These are phyloP conservation scores for Hyppa rectilinea DNA, from an alignment of 2,888 invertebrate species.

Conservation along the genomic window DNA sequence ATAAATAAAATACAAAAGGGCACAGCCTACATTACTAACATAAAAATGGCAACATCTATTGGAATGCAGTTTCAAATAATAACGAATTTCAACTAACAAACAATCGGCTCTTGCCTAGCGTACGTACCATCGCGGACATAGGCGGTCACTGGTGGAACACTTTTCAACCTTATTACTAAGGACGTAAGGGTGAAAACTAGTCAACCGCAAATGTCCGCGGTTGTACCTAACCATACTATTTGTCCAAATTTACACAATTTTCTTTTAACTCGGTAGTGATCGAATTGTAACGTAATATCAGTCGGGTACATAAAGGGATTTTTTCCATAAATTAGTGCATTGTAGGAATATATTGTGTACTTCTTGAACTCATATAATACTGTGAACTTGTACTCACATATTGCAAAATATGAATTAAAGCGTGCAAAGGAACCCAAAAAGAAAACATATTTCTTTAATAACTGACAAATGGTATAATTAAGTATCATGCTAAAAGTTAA, in stretches of 20 bases:
- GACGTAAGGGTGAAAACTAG: too few relatives aligned
- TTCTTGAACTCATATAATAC: not conserved
- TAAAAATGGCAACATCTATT: slow-evolving; percentile 51
- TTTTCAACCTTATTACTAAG: too few relatives aligned
- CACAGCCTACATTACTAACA: slow-evolving; percentile 62
- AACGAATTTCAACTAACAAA: slow-evolving; percentile 27
- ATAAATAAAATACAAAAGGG: slow-evolving; percentile 41
- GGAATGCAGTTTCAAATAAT: slow-evolving; percentile 60
- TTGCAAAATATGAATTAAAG: not conserved
- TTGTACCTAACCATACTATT: slow-evolving; percentile 47
- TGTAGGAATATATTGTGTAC: not conserved
- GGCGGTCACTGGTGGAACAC: too few relatives aligned
- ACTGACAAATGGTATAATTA: slow-evolving; percentile 46
- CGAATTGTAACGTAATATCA: slow-evolving; percentile 1
- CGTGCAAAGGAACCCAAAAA: not conserved
- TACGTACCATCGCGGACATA: too few relatives aligned
- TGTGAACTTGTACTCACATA: slow-evolving; percentile 21
- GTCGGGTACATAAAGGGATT: not conserved
- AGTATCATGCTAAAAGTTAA: slow-evolving; percentile 13
- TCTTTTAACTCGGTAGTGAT: not conserved
- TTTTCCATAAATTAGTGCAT: not conserved
- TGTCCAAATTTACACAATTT: slow-evolving; percentile 31
- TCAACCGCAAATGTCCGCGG: too few relatives aligned
- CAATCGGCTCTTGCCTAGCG: not conserved
- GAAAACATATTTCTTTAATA: not conserved